phyloP scores from a whole-genome alignment of 2,113 vertebrate genomes.

The Hippoglossus stenolepis region DNA sequence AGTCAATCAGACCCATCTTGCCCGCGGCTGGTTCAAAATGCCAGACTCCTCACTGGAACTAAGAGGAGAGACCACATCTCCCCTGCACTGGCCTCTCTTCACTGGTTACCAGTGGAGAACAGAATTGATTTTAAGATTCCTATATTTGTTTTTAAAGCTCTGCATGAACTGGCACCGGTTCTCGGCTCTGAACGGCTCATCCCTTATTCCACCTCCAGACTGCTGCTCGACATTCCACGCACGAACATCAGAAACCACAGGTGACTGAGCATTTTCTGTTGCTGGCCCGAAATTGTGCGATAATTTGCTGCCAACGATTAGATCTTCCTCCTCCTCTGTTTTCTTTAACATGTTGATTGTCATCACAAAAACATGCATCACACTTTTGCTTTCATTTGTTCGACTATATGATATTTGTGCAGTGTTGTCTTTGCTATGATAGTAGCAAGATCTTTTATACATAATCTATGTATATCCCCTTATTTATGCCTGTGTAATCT shows the following conservation, averaged over 20 bases:
- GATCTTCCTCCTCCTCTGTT: neutral
- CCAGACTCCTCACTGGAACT: neutral
- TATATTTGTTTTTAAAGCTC: neutral
- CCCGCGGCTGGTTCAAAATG: neutral
- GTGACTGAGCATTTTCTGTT: neutral
- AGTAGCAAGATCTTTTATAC: no score
- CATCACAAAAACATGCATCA: neutral
- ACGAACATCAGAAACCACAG: neutral
- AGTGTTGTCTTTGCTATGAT: neutral
- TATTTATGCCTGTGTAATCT: no score
- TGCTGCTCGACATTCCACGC: neutral
- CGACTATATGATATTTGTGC: neutral
- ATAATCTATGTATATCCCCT: no score
- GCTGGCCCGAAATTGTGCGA: neutral
- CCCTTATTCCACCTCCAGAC: slow-evolving; percentile 2
- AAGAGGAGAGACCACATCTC: neutral
- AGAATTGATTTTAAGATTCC: neutral
- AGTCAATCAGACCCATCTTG: neutral
- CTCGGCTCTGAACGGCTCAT: neutral
- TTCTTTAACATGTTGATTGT: neutral
- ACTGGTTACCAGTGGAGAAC: neutral
- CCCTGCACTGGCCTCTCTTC: neutral
- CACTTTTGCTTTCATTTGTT: neutral
- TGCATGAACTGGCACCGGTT: neutral
- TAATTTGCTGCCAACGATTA: neutral